Percentiles rank a stretch among this genome's conserved stretches.
Conservation (phyloP, 1,140 invertebrate genomes). For the Paralvinella palmiformis region DNA sequence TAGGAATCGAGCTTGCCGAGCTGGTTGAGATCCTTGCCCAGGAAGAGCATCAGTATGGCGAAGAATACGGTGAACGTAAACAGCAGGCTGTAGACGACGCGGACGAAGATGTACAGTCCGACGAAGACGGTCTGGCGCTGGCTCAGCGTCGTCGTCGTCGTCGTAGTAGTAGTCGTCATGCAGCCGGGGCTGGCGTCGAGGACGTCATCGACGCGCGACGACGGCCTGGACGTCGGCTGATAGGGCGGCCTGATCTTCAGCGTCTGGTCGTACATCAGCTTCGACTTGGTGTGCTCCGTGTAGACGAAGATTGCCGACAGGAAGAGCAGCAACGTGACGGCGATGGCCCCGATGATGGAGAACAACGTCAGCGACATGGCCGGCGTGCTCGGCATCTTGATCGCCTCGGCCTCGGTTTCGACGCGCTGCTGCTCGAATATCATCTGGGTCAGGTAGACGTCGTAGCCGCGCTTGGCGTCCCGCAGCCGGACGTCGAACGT, state of each 20-base stretch:
- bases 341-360: slow-evolving; percentile 1
- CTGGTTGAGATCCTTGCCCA: slow-evolving; percentile 1
- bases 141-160: background rate
- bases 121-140: background rate
- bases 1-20: slow-evolving; percentile 5
- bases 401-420: background rate
- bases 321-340: slow-evolving; percentile 5
- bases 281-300: slow-evolving; percentile 6
- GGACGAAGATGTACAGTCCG: slow-evolving; percentile 12
- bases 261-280: background rate
- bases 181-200: background rate
- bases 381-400: background rate
- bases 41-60: slow-evolving; percentile 12
- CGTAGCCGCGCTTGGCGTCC: slow-evolving; percentile 11
- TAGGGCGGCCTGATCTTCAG: background rate
- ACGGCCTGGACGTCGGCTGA: background rate
- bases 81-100: slow-evolving; percentile 14
- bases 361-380: slow-evolving; percentile 4
- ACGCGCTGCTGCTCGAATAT: slow-evolving; percentile 10
- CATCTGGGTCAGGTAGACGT: slow-evolving; percentile 19
- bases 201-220: background rate
- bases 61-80: slow-evolving; percentile 22
- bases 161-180: background rate
- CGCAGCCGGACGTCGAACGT: slow-evolving; percentile 16
- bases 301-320: slow-evolving; percentile 15